These are phyloP conservation scores for Stictocephala bisonia DNA, from an alignment of 2,888 invertebrate species.

Conservation along the genomic window DNA sequence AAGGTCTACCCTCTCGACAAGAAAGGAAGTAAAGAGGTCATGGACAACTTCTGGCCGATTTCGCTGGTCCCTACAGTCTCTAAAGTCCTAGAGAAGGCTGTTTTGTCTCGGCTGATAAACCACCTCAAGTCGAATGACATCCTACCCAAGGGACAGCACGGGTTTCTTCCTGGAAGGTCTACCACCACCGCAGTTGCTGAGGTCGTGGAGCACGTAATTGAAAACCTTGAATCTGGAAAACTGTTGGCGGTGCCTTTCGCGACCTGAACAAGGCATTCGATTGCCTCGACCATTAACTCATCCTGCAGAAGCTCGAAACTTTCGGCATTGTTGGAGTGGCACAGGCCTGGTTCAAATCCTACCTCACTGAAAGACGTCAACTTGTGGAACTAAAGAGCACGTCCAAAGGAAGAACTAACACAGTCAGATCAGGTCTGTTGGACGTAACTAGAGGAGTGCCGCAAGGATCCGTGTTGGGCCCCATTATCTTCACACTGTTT, in stretches of 20 bases:
- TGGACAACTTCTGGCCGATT: neutral
- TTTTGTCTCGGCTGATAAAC: neutral
- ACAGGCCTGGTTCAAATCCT: neutral
- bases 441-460: neutral
- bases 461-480: constrained; percentile 14
- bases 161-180: neutral
- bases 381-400: constrained; percentile 1
- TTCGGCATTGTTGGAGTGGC: neutral
- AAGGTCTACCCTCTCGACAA: constrained; percentile 8
- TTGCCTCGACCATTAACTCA: neutral
- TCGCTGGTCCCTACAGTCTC: neutral
- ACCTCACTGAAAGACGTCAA: constrained; percentile 1
- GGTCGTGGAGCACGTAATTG: neutral
- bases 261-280: constrained; percentile 4
- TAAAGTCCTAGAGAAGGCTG: neutral
- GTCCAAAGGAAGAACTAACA: neutral
- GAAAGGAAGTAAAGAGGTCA: neutral
- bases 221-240: neutral
- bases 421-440: neutral
- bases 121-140: neutral
- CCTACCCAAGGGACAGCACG: neutral
- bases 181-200: neutral
- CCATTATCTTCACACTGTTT: neutral
- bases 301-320: neutral
- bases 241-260: neutral